Conservation (phyloP, 2,888 invertebrate species). For the Andrena camellia region DNA sequence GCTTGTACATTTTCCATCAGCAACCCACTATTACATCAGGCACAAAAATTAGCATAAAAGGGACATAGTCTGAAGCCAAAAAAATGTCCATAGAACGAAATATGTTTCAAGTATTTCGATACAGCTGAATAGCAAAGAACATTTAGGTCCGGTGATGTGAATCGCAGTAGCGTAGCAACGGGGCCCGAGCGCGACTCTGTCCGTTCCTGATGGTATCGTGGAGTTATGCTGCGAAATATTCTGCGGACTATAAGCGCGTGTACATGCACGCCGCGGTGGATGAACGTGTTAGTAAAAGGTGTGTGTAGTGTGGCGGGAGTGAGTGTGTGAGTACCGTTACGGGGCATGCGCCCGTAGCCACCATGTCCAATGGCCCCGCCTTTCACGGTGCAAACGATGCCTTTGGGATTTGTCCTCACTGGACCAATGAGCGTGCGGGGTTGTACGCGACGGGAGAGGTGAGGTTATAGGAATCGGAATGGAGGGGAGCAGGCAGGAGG, state of each 20-base stretch:
- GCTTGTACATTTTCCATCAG: too few relatives aligned
- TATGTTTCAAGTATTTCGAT: not conserved
- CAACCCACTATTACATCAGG: too few relatives aligned
- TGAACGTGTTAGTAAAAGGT: conserved; percentile 56
- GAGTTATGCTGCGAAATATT: conserved; percentile 68
- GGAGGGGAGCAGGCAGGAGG: conserved; percentile 52
- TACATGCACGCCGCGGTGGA: conserved; percentile 43
- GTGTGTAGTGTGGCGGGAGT: conserved; percentile 45
- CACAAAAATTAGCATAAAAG: too few relatives aligned
- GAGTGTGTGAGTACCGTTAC: conserved; percentile 79
- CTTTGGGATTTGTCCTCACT: conserved; percentile 83
- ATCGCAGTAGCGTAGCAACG: conserved; percentile 2
- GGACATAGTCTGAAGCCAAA: too few relatives aligned
- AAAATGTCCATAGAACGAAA: too few relatives aligned
- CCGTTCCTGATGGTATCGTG: conserved; percentile 62
- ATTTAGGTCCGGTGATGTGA: not conserved
- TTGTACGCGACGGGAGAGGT: conserved; percentile 51
- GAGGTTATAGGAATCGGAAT: conserved; percentile 39
- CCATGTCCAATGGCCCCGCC: conserved; percentile 77
- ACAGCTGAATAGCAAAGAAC: not conserved
- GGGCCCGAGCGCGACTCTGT: conserved; percentile 41
- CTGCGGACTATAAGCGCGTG: conserved; percentile 67
- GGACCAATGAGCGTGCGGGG: conserved; percentile 75
- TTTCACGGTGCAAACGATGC: conserved; percentile 77
- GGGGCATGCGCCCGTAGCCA: conserved; percentile 79